Base-by-base conservation (phyloP, 2,888 invertebrate species). In the Nasonia oneida region DNA sequence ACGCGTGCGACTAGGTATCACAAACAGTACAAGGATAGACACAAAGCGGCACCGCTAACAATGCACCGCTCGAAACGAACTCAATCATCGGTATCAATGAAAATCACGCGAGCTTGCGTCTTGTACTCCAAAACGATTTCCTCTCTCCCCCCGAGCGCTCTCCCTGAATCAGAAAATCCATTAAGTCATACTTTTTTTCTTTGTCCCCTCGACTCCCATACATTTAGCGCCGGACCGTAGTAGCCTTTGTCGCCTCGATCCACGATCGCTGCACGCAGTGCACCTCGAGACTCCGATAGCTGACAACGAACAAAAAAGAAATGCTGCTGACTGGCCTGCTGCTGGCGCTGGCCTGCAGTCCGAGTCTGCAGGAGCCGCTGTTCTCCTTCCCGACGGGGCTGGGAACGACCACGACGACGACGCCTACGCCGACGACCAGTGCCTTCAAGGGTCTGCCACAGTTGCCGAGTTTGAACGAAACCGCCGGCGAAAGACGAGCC, bases 381-480 rank as follows among this genome's bases (percentile, higher is more conserved):
- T 89, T 91, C 50, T 10, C 15, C 4, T 18, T 67, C 47, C 37
- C 70, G 29, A 10, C 61, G 10, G 14, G 2, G 42, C 18, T 12
- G 8, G 5, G 4, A 0, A 4, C 53, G 42, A 42, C 42, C 12
- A 47, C 47, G 47, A 47, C 12, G 47, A 12, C 47, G 12, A 14
- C n/a, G 14, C 10, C 2, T 0, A 23, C 29, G 39, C 37, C 39
- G 18, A 42, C 15, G 1, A 53, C 50, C 3, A 80, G 37, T 12
- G 15, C 39, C 2, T 87, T 90, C 85, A 92, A 93, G 79, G 92
- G 92, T 12, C 86, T 92, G 18, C 87, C 87, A 15, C 6, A 39
- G 50, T 4, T 87, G 39, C 74, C 81, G 1, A 15, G 2, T 5
- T 42, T 87, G n/a, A 82, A 87, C 23, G 70, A 64, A 23, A 77